Percentiles rank a stretch among this genome's conserved stretches.
Conservation (phyloP, 2,797 vertebrate species). For the Clarias platycephalus region DNA sequence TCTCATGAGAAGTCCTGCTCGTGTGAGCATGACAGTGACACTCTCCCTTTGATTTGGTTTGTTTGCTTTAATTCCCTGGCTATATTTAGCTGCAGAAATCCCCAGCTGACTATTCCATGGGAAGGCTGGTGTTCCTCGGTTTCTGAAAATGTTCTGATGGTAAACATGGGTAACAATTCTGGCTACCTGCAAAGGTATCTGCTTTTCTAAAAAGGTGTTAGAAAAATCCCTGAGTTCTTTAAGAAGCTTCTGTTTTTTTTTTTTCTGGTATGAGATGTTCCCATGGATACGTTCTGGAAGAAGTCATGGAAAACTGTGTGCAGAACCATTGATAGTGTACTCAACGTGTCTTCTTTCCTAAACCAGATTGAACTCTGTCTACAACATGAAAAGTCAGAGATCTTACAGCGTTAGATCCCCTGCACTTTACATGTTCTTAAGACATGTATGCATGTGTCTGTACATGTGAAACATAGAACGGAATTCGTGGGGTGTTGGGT, state of each 20-base stretch:
- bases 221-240: neutral
- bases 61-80: conserved; percentile 64
- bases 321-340: conserved; percentile 11
- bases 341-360: conserved; percentile 18
- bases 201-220: neutral
- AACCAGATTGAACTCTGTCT: conserved; percentile 32
- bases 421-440: conserved; percentile 30
- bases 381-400: conserved; percentile 24
- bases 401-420: conserved; percentile 27
- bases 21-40: conserved; percentile 54
- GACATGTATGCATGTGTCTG: conserved; percentile 9
- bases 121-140: conserved; percentile 67
- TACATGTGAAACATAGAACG: neutral
- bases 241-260: neutral
- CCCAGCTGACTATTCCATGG: conserved; percentile 59
- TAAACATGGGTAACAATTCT: neutral
- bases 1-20: conserved; percentile 53
- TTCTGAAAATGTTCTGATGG: neutral
- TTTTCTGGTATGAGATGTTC: no score
- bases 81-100: conserved; percentile 75
- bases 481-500: conserved; percentile 17
- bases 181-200: neutral
- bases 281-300: neutral
- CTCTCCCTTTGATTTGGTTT: conserved; percentile 67
- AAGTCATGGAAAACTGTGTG: neutral